phyloP scores from a whole-genome alignment of 2,113 vertebrate genomes.

The Eudyptes chrysolophus region DNA sequence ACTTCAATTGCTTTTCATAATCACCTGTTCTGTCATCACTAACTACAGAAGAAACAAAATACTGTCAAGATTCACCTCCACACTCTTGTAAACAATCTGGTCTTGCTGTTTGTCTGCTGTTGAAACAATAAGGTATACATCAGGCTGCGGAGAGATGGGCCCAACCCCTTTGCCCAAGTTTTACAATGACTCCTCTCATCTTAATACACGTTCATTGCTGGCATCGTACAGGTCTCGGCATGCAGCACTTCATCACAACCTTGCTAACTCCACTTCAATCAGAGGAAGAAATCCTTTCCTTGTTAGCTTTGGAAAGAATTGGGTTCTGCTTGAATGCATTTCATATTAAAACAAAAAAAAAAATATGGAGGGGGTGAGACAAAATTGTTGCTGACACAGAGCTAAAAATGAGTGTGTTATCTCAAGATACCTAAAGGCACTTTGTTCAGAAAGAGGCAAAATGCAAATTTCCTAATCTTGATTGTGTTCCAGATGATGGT shows the following conservation, averaged over 20 bases:
- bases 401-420: background rate
- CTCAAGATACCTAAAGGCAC: background rate
- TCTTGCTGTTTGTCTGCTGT: background rate
- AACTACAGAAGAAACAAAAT: slow-evolving; percentile 6
- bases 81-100: background rate
- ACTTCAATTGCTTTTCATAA: slow-evolving; percentile 1
- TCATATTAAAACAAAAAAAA: background rate
- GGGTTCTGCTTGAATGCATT: background rate
- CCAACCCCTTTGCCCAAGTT: slow-evolving; percentile 7
- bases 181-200: slow-evolving; percentile 24
- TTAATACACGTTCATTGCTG: background rate
- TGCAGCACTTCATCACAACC: background rate
- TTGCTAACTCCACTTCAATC: background rate
- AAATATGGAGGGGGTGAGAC: background rate
- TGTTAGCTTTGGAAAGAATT: slow-evolving; percentile 57
- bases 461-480: background rate
- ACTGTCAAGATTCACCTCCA: background rate
- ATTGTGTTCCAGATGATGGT: background rate
- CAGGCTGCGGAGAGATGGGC: background rate
- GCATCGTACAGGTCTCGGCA: background rate
- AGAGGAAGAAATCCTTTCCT: slow-evolving; percentile 31
- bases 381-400: slow-evolving; percentile 5
- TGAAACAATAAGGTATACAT: background rate
- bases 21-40: slow-evolving; percentile 11
- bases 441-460: slow-evolving; percentile 16